A percentile compares a stretch with the other conserved stretches of the same genome.
phyloP scores from a whole-genome alignment of 2,888 invertebrate genomes.

The Ferdinandea cuprea region DNA sequence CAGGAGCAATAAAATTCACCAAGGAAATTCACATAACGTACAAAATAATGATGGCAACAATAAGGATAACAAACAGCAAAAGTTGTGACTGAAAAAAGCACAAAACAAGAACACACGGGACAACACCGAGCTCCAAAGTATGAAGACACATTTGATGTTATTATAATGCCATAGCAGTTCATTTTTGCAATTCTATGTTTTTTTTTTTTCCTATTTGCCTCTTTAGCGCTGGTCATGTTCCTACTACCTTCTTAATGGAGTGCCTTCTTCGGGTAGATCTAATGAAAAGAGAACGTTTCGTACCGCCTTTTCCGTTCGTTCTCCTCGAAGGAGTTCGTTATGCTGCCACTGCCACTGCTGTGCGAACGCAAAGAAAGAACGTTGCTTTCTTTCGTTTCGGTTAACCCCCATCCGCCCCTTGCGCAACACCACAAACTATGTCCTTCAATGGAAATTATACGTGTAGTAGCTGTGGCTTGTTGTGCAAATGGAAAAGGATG shows the following conservation, averaged over 20 bases:
- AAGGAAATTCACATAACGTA: slow-evolving; percentile 74
- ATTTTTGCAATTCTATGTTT: slow-evolving; percentile 56
- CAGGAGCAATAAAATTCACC: slow-evolving; percentile 72
- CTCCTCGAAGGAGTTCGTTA: slow-evolving; percentile 8
- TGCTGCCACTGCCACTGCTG: neutral
- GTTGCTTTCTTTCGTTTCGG: slow-evolving; percentile 12
- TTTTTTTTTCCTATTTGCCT: slow-evolving; percentile 31
- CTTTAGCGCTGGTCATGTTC: slow-evolving; percentile 54
- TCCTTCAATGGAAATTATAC: slow-evolving; percentile 69
- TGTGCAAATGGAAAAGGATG: slow-evolving; percentile 67
- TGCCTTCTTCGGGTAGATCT: slow-evolving; percentile 67
- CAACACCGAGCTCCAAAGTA: slow-evolving; percentile 46
- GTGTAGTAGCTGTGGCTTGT: slow-evolving; percentile 45
- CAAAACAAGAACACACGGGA: slow-evolving; percentile 19
- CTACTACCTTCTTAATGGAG: slow-evolving; percentile 62
- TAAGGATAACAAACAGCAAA: slow-evolving; percentile 74
- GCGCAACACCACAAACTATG: slow-evolving; percentile 25
- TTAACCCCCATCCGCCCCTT: slow-evolving; percentile 21
- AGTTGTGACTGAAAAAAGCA: slow-evolving; percentile 50
- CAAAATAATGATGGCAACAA: slow-evolving; percentile 74
- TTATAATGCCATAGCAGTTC: slow-evolving; percentile 74
- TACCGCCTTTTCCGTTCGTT: slow-evolving; percentile 18
- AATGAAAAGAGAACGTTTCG: slow-evolving; percentile 58
- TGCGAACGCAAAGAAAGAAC: slow-evolving; percentile 55
- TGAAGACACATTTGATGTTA: slow-evolving; percentile 74